Conservation (phyloP, 2,797 vertebrate genomes). For the Centroberyx gerrardi region DNA sequence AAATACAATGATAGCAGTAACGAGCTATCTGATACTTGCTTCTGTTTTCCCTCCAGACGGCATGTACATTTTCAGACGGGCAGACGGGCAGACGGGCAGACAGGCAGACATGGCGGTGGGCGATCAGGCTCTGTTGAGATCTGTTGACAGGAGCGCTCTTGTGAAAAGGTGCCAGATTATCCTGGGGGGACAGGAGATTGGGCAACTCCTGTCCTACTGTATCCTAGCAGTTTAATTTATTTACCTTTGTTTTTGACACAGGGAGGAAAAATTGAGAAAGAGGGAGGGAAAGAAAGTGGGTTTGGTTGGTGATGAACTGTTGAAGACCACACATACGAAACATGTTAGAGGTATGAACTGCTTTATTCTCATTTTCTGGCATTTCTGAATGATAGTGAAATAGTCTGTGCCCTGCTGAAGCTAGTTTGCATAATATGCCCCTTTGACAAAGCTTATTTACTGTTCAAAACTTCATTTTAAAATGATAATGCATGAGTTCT, state of each 20-base stretch:
- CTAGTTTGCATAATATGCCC: too few relatives aligned
- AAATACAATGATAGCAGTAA: not conserved
- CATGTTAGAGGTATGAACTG: too few relatives aligned
- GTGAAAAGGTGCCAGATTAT: constrained; percentile 66
- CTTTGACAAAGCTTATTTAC: too few relatives aligned
- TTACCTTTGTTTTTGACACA: constrained; percentile 43
- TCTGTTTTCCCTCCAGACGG: constrained; percentile 34
- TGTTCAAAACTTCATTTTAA: too few relatives aligned
- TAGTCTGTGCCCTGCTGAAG: too few relatives aligned
- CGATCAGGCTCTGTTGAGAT: constrained; percentile 56
- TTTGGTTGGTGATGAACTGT: not conserved
- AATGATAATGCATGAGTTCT: too few relatives aligned
- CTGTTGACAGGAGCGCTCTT: constrained; percentile 60
- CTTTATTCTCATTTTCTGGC: too few relatives aligned
- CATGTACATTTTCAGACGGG: constrained; percentile 53
- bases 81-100: constrained; percentile 19
- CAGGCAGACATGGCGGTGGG: constrained; percentile 28
- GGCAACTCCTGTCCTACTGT: constrained; percentile 37
- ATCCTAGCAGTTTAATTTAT: constrained; percentile 46
- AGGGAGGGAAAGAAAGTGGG: not conserved
- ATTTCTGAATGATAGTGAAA: too few relatives aligned
- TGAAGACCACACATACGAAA: not conserved
- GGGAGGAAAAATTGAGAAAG: constrained; percentile 4
- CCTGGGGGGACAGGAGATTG: constrained; percentile 47
- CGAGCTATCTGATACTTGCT: constrained; percentile 24